A percentile compares a stretch with the other conserved stretches of the same genome.
Evolutionary conservation across 2,113 vertebrate species (phyloP).

Genomic region (Dicrurus megarhynchus): DNA sequence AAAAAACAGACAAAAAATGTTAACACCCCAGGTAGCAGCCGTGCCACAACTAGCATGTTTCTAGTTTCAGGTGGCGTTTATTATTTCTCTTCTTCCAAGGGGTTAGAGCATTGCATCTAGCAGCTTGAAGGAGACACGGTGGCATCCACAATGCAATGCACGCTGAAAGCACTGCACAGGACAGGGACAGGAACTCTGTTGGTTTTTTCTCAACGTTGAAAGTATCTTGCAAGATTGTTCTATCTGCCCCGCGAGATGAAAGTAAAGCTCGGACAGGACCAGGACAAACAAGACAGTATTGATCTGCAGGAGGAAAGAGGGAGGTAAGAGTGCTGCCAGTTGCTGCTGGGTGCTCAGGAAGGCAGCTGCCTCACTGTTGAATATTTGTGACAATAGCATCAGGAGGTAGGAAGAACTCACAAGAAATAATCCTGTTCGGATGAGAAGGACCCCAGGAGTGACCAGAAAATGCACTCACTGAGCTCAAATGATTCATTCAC

Average conservation of each 20-base stretch:
- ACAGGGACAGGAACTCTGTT: background rate
- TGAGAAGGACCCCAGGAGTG: background rate
- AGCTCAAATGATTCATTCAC: background rate
- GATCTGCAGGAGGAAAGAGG: background rate
- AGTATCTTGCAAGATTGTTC: background rate
- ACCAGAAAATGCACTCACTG: background rate
- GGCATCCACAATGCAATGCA: accelerated
- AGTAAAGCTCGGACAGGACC: background rate
- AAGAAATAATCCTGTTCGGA: background rate
- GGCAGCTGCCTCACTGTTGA: background rate
- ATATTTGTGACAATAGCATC: background rate
- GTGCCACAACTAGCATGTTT: background rate
- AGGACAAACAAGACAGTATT: background rate
- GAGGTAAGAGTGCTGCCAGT: background rate
- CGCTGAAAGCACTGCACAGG: accelerated
- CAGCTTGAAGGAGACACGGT: background rate
- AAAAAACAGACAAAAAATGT: background rate
- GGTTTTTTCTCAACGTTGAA: background rate
- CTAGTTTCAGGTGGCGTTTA: background rate
- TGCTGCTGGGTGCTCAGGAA: accelerated
- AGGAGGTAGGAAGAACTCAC: background rate
- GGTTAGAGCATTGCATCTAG: background rate
- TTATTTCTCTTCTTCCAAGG: background rate
- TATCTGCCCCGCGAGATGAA: background rate
- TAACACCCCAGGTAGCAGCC: background rate